Conservation (phyloP, 2,797 vertebrate species). For the Enteromius mattozi region DNA sequence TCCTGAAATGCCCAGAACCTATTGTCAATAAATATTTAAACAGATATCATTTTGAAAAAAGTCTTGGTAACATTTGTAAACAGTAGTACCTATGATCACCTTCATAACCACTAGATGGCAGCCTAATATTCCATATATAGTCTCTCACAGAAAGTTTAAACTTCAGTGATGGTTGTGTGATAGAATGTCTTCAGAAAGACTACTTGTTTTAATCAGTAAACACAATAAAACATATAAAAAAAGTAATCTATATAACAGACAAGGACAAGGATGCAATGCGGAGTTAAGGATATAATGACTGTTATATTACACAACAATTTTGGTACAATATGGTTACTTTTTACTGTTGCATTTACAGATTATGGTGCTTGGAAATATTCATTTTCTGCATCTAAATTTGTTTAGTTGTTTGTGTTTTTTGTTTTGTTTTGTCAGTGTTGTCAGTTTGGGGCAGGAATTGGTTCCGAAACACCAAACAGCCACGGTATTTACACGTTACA, state of each 20-base stretch:
- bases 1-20: background rate
- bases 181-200: background rate
- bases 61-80: background rate
- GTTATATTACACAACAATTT: too few species aligned
- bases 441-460: background rate
- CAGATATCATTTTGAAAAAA: background rate
- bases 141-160: too few species aligned
- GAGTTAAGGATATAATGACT: background rate
- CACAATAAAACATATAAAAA: background rate
- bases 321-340: background rate
- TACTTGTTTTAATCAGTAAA: background rate
- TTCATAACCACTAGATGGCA: constrained; percentile 73
- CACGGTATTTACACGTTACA: background rate
- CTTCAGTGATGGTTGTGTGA: background rate
- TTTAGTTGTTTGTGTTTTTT: background rate
- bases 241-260: background rate
- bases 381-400: background rate
- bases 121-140: constrained; percentile 47
- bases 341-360: background rate
- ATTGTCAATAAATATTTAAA: background rate
- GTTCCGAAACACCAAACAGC: background rate
- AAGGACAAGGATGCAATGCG: background rate
- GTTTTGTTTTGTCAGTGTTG: background rate
- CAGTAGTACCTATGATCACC: background rate
- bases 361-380: background rate